A percentile compares a stretch with the other conserved stretches of the same genome.
phyloP scores from a whole-genome alignment of 2,888 invertebrate genomes.

The Sphaerolaimus hirsutus region DNA sequence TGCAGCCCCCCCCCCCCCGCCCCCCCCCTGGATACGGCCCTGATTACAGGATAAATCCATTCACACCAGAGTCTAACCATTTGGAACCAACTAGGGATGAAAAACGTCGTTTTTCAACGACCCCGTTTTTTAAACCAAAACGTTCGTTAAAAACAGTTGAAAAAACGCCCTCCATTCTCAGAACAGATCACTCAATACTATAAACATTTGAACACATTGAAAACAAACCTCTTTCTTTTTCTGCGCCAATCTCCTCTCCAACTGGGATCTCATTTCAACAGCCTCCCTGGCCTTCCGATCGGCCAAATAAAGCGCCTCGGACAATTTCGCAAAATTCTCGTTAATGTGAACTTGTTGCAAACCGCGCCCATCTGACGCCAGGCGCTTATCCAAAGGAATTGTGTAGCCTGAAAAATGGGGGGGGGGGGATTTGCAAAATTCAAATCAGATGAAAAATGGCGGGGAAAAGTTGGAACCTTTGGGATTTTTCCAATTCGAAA shows the following conservation, averaged over 20 bases:
- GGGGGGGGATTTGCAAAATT: no score
- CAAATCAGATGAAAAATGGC: no score
- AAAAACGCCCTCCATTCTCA: constrained; percentile 4
- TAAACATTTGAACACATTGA: constrained; percentile 36
- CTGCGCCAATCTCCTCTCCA: constrained; percentile 83
- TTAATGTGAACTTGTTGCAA: constrained; percentile 70
- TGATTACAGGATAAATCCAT: no score
- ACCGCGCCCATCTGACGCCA: constrained; percentile 92
- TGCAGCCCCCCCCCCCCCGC: no score
- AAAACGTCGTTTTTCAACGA: no score
- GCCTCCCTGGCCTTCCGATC: constrained; percentile 88
- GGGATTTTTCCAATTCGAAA: constrained; percentile 98
- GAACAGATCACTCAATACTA: neutral
- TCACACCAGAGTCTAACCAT: no score
- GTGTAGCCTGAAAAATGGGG: constrained; percentile 59
- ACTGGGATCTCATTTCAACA: constrained; percentile 77
- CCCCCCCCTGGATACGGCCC: no score
- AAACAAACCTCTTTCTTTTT: constrained; percentile 66
- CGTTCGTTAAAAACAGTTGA: no score
- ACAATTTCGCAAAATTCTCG: constrained; percentile 92
- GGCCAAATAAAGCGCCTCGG: constrained; percentile 89
- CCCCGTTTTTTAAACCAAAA: no score
- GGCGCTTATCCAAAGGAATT: constrained; percentile 81
- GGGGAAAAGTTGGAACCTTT: constrained; percentile 39
- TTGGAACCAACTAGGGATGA: no score